phyloP scores from a whole-genome alignment of 2,888 invertebrate species.

The Onchidella celtica region DNA sequence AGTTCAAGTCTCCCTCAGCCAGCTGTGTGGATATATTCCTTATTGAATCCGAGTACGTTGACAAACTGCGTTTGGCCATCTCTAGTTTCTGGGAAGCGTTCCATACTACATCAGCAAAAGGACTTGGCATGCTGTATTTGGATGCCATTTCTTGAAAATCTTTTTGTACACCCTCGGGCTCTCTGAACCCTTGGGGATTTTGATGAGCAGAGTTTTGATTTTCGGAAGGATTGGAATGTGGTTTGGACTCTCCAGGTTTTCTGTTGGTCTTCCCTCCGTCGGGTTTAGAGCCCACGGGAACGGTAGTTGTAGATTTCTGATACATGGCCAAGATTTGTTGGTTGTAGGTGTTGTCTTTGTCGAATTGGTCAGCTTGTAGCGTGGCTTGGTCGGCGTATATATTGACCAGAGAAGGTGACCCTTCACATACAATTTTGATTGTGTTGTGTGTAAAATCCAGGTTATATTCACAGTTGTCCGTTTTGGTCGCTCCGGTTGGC shows the following conservation, averaged over 20 bases:
- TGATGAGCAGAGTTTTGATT: neutral
- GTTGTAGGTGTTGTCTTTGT: neutral
- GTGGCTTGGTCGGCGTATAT: constrained; percentile 54
- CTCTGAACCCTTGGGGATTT: neutral
- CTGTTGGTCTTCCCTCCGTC: neutral
- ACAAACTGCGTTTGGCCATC: constrained; percentile 59
- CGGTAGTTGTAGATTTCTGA: neutral
- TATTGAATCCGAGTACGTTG: constrained; percentile 58
- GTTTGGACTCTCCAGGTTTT: neutral
- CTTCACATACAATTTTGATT: constrained; percentile 54
- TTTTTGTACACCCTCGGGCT: neutral
- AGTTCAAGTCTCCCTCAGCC: constrained; percentile 61
- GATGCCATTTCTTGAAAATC: neutral
- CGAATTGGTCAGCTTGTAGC: constrained; percentile 23
- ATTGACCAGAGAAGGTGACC: constrained; percentile 50
- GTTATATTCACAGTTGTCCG: constrained; percentile 57
- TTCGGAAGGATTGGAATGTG: neutral
- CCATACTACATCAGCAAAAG: constrained; percentile 55
- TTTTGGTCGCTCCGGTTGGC: constrained; percentile 19
- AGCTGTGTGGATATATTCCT: constrained; percentile 61
- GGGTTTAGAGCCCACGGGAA: neutral
- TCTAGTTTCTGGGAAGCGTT: constrained; percentile 63
- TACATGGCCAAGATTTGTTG: neutral
- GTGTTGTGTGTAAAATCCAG: constrained; percentile 54
- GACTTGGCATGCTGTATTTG: neutral